Conservation (phyloP, 2,113 vertebrate species). For the Hippocampus zosterae region DNA sequence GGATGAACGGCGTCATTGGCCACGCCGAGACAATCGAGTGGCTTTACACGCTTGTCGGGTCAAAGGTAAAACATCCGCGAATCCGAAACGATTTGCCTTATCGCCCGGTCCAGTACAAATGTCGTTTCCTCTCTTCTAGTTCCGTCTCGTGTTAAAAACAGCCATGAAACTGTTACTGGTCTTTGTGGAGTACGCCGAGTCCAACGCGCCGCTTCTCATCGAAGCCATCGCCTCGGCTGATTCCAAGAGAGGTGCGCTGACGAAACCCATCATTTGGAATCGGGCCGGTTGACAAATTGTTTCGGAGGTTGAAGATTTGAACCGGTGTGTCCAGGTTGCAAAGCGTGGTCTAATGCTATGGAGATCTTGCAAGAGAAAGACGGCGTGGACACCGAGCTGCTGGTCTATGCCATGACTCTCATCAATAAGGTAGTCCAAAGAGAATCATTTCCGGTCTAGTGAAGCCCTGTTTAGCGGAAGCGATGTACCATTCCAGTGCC, state of each 20-base stretch:
- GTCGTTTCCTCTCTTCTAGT: constrained; percentile 62
- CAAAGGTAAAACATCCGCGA: constrained; percentile 79
- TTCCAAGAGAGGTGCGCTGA: constrained; percentile 78
- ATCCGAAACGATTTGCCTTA: neutral
- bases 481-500: neutral
- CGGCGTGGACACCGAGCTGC: constrained; percentile 88
- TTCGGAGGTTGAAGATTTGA: neutral
- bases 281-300: neutral
- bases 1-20: constrained; percentile 93
- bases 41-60: constrained; percentile 90
- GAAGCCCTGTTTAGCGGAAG: neutral
- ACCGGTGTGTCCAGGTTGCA: constrained; percentile 67
- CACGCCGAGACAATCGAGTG: constrained; percentile 90
- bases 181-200: constrained; percentile 91
- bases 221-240: constrained; percentile 80
- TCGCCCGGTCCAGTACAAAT: no score
- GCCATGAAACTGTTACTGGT: constrained; percentile 90
- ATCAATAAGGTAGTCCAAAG: constrained; percentile 84
- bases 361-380: constrained; percentile 93
- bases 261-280: neutral
- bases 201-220: constrained; percentile 80
- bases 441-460: neutral
- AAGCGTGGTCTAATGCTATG: constrained; percentile 85
- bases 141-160: constrained; percentile 92
- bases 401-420: constrained; percentile 91